Percentiles rank a stretch among this genome's conserved stretches.
phyloP scores from a whole-genome alignment of 2,113 vertebrate species.

The Vulpes ferrilata region DNA sequence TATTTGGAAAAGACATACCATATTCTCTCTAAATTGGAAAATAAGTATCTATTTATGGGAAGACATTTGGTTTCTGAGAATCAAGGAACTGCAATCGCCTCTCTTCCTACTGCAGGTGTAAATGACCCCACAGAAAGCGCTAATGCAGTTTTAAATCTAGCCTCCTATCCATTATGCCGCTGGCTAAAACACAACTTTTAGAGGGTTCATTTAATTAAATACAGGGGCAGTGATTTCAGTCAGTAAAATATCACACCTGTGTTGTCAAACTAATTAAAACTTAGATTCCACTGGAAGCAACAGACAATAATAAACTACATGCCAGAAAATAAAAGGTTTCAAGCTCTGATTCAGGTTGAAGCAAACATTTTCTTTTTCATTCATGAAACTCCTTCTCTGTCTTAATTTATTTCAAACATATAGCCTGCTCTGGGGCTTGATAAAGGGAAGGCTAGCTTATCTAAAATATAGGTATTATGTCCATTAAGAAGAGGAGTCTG shows the following conservation, averaged over 20 bases:
- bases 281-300: conserved; percentile 49
- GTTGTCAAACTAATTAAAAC: conserved; percentile 78
- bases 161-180: conserved; percentile 64
- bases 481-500: background rate
- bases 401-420: conserved; percentile 71
- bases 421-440: conserved; percentile 29
- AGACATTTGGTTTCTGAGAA: background rate
- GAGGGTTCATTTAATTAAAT: conserved; percentile 80
- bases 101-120: background rate
- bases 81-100: background rate
- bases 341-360: background rate
- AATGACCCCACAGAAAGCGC: conserved; percentile 18
- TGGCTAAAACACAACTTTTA: conserved; percentile 70
- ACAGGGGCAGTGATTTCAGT: conserved; percentile 66
- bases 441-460: background rate
- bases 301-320: background rate
- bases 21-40: background rate
- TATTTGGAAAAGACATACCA: background rate
- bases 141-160: conserved; percentile 51
- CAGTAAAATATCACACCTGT: conserved; percentile 78
- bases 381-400: conserved; percentile 11
- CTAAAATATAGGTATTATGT: background rate
- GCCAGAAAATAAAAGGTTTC: conserved; percentile 6
- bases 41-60: background rate
- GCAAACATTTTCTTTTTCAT: conserved; percentile 26